Evolutionary conservation across 1,140 invertebrate genomes (phyloP).

Genomic region (Drosophila grimshawi): DNA sequence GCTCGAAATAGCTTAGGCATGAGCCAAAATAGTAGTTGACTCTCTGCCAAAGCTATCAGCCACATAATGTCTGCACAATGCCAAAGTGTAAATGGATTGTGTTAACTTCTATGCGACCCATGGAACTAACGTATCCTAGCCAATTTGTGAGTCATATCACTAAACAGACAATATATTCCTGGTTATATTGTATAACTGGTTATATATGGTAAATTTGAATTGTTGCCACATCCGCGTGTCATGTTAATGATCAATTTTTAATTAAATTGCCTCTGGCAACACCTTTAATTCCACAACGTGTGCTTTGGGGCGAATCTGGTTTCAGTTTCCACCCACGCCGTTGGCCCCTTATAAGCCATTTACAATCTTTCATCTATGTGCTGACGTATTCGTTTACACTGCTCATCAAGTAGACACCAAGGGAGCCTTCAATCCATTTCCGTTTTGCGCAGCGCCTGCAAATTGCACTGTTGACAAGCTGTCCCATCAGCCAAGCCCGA

Average conservation of each 20-base stretch:
- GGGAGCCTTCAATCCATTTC: conserved; percentile 50
- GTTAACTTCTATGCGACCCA: neutral
- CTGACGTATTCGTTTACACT: conserved; percentile 26
- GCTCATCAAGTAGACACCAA: conserved; percentile 50
- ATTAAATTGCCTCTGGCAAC: conserved; percentile 1
- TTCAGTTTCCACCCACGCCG: neutral
- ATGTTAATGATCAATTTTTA: conserved; percentile 45
- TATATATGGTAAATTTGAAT: neutral
- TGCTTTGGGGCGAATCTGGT: conserved; percentile 1
- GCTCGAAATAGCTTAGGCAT: conserved; percentile 13
- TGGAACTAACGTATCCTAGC: neutral
- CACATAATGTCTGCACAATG: neutral
- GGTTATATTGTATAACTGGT: neutral
- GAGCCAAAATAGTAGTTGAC: conserved; percentile 16
- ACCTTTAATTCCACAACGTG: conserved; percentile 8
- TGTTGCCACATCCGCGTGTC: neutral
- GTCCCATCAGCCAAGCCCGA: conserved; percentile 40
- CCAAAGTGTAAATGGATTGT: conserved; percentile 5
- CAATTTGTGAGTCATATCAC: neutral
- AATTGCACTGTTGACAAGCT: conserved; percentile 75
- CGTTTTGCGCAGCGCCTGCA: conserved; percentile 54
- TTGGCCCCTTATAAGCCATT: conserved; percentile 1
- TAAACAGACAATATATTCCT: conserved; percentile 4
- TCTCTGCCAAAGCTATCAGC: neutral
- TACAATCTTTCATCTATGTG: conserved; percentile 37